Conservation (phyloP, 2,113 vertebrate species). For the Prolemur simus region DNA sequence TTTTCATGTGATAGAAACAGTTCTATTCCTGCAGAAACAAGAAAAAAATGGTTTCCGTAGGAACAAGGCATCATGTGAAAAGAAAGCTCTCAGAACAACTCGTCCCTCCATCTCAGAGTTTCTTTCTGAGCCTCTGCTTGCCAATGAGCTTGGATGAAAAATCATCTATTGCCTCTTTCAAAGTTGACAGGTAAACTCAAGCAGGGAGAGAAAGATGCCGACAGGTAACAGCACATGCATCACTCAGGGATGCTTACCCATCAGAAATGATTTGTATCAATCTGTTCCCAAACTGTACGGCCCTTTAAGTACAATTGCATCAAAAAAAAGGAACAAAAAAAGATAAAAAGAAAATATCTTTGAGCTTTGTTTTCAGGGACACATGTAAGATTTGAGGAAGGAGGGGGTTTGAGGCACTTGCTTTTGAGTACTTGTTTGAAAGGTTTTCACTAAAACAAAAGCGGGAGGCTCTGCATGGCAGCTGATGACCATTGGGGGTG, state of each 20-base stretch:
- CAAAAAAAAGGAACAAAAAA: not conserved
- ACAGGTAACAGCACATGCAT: constrained; percentile 6
- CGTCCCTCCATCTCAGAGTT: constrained; percentile 14
- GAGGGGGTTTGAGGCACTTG: not conserved
- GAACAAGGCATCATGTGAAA: constrained; percentile 56
- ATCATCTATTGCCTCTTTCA: constrained; percentile 50
- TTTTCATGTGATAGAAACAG: constrained; percentile 22
- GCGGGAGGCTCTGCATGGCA: not conserved
- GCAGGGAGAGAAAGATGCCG: constrained; percentile 39
- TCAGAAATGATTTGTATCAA: constrained; percentile 18
- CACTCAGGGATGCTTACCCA: constrained; percentile 15
- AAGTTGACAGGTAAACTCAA: constrained; percentile 62
- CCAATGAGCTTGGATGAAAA: constrained; percentile 52
- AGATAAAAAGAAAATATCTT: not conserved
- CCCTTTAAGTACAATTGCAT: not conserved
- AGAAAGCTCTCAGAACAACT: not conserved
- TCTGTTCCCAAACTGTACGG: not conserved
- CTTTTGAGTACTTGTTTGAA: constrained; percentile 12
- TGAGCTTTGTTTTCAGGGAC: constrained; percentile 37
- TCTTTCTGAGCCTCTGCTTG: constrained; percentile 46
- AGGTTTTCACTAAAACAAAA: constrained; percentile 63
- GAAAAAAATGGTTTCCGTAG: constrained; percentile 62
- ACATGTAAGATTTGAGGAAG: not conserved
- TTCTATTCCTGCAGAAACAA: constrained; percentile 35
- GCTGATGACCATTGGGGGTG: not conserved